Percentiles rank a stretch among this genome's conserved stretches.
Conservation (phyloP, 2,888 invertebrate species). For the Microctonus brassicae region DNA sequence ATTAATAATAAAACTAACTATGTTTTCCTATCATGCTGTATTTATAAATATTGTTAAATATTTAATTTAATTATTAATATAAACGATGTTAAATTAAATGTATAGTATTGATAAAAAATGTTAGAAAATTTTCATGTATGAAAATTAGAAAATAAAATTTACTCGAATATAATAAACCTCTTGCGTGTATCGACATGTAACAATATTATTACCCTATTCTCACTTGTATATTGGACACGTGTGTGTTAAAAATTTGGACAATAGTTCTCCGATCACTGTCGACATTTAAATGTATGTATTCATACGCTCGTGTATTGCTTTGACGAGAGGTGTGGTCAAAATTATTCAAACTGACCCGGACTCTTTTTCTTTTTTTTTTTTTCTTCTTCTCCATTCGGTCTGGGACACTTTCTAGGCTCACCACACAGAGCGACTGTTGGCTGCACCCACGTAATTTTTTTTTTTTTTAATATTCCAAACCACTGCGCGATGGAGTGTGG, state of each 20-base stretch:
- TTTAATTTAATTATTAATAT: too few relatives aligned
- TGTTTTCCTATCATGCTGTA: too few relatives aligned
- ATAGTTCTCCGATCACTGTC: constrained; percentile 60
- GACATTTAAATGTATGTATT: constrained; percentile 70
- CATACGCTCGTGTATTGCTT: constrained; percentile 66
- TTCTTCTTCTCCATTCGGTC: constrained; percentile 52
- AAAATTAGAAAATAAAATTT: too few relatives aligned
- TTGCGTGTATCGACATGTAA: too few relatives aligned
- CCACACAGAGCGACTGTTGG: constrained; percentile 34
- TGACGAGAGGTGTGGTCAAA: constrained; percentile 70
- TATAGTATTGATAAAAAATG: too few relatives aligned
- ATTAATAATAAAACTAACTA: too few relatives aligned
- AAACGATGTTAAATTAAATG: too few relatives aligned
- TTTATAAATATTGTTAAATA: too few relatives aligned
- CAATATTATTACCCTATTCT: constrained; percentile 9
- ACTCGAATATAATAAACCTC: too few relatives aligned
- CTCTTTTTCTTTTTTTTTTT: constrained; percentile 57
- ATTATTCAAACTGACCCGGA: constrained; percentile 70
- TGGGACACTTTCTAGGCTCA: constrained; percentile 65
- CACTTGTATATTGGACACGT: constrained; percentile 26
- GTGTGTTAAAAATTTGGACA: constrained; percentile 62
- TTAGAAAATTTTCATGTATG: too few relatives aligned
- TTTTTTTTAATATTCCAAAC: constrained; percentile 47
- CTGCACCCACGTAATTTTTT: constrained; percentile 52
- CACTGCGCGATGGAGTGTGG: constrained; percentile 36